Percentiles rank a stretch among this genome's conserved stretches.
Conservation (phyloP, 2,113 vertebrate species). For the Romanogobio albipinnatus region DNA sequence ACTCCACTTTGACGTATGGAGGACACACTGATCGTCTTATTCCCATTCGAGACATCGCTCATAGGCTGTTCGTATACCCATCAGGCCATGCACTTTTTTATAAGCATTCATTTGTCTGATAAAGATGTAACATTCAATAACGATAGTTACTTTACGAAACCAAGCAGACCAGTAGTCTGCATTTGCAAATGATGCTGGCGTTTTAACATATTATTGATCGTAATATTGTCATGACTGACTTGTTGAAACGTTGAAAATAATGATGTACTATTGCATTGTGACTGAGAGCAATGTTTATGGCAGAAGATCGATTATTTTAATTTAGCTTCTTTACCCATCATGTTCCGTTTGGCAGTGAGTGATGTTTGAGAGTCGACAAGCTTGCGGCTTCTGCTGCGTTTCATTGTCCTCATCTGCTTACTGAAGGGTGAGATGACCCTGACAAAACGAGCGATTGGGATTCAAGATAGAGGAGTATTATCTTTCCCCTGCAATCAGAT, state of each 20-base stretch:
- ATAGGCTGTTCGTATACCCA: not conserved
- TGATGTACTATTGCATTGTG: conserved; percentile 17
- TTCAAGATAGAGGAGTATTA: conserved; percentile 59
- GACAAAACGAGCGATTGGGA: conserved; percentile 48
- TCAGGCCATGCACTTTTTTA: conserved; percentile 37
- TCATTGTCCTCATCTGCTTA: conserved; percentile 47
- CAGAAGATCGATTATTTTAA: conserved; percentile 52
- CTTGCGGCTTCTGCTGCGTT: conserved; percentile 26
- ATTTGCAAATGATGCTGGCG: conserved; percentile 27
- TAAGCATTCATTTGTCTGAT: conserved; percentile 35
- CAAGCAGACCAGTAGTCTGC: not conserved
- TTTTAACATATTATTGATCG: conserved; percentile 42
- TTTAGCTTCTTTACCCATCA: conserved; percentile 47
- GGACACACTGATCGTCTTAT: conserved; percentile 45
- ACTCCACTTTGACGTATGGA: conserved; percentile 46
- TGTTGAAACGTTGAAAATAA: conserved; percentile 20
- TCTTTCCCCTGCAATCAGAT: conserved; percentile 50
- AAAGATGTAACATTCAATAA: conserved; percentile 36
- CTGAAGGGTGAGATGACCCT: conserved; percentile 43
- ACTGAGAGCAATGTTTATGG: conserved; percentile 7
- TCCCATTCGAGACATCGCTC: conserved; percentile 35
- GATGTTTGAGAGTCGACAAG: not conserved
- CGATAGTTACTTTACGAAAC: not conserved
- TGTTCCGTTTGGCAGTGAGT: conserved; percentile 23
- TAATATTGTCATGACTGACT: conserved; percentile 40